Percentiles rank a stretch among this genome's conserved stretches.
phyloP scores from a whole-genome alignment of 2,113 vertebrate species.

The Lipotes vexillifer region DNA sequence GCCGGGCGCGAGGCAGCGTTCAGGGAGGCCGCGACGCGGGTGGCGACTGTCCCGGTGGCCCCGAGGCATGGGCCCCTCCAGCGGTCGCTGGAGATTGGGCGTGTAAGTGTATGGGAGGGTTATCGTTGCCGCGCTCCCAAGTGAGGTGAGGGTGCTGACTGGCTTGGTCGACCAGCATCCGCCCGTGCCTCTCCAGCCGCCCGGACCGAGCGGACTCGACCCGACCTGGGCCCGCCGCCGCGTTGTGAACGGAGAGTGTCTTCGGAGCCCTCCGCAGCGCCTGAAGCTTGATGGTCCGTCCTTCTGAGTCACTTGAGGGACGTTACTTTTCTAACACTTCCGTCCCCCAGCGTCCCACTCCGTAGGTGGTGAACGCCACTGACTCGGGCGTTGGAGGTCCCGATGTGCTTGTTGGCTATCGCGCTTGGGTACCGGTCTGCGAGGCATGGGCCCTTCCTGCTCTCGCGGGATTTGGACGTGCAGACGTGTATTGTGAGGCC shows the following conservation, averaged over 20 bases:
- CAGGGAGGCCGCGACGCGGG: rapidly evolving
- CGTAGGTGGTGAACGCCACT: rapidly evolving
- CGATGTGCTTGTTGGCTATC: rapidly evolving
- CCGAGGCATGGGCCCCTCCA: rapidly evolving
- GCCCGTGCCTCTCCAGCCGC: too few species aligned
- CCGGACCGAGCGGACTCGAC: rapidly evolving
- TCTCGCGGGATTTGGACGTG: rapidly evolving
- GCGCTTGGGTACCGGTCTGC: too few species aligned
- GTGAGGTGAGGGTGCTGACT: rapidly evolving
- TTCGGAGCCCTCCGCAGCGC: rapidly evolving
- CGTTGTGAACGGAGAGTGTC: rapidly evolving
- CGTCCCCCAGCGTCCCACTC: rapidly evolving
- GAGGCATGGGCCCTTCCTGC: too few species aligned
- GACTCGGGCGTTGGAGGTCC: rapidly evolving
- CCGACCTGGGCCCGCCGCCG: rapidly evolving
- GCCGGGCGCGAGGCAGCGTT: too few species aligned
- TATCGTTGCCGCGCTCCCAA: rapidly evolving
- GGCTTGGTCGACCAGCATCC: too few species aligned
- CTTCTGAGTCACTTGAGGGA: rapidly evolving
- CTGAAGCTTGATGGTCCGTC: rapidly evolving
- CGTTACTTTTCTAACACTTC: rapidly evolving
- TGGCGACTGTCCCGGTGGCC: rapidly evolving
- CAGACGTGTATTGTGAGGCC: rapidly evolving
- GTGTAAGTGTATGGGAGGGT: rapidly evolving
- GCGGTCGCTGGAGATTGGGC: too few species aligned